Evolutionary conservation across 2,888 invertebrate genomes (phyloP).

Genomic region (Rhingia campestris): DNA sequence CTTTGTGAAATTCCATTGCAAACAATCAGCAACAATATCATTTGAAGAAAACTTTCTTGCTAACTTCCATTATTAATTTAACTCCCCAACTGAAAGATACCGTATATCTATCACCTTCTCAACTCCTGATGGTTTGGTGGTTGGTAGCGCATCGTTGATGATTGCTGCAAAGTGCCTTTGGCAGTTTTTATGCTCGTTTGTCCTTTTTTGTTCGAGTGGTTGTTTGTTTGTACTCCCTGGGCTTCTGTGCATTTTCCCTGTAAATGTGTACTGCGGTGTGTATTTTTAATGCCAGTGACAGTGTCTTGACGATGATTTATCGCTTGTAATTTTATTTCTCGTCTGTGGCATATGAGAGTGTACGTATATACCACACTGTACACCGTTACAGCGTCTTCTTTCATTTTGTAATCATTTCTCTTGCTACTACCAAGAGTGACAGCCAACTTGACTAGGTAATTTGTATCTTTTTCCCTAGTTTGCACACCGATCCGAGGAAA

Average conservation of each 20-base stretch:
- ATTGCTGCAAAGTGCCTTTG: slow-evolving; percentile 65
- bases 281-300: slow-evolving; percentile 67
- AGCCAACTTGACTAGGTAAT: slow-evolving; percentile 64
- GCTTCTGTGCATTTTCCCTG: slow-evolving; percentile 11
- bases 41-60: slow-evolving; percentile 21
- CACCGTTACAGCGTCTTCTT: slow-evolving; percentile 31
- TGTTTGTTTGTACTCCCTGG: neutral
- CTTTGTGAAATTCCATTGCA: slow-evolving; percentile 48
- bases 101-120: slow-evolving; percentile 61
- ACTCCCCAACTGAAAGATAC: slow-evolving; percentile 49
- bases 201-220: slow-evolving; percentile 30
- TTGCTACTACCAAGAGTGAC: slow-evolving; percentile 53
- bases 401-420: slow-evolving; percentile 36
- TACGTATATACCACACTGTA: neutral
- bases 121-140: slow-evolving; percentile 33
- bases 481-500: slow-evolving; percentile 32
- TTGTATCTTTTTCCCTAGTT: slow-evolving; percentile 55
- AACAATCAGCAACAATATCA: slow-evolving; percentile 21
- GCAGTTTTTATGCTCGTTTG: slow-evolving; percentile 67
- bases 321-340: slow-evolving; percentile 61
- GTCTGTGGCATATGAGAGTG: slow-evolving; percentile 54
- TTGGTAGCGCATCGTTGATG: slow-evolving; percentile 52
- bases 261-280: slow-evolving; percentile 35
- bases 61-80: slow-evolving; percentile 47
- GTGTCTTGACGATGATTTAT: slow-evolving; percentile 72